These are phyloP conservation scores for Mergus octosetaceus DNA, from an alignment of 2,797 vertebrate genomes.

Conservation along the genomic window DNA sequence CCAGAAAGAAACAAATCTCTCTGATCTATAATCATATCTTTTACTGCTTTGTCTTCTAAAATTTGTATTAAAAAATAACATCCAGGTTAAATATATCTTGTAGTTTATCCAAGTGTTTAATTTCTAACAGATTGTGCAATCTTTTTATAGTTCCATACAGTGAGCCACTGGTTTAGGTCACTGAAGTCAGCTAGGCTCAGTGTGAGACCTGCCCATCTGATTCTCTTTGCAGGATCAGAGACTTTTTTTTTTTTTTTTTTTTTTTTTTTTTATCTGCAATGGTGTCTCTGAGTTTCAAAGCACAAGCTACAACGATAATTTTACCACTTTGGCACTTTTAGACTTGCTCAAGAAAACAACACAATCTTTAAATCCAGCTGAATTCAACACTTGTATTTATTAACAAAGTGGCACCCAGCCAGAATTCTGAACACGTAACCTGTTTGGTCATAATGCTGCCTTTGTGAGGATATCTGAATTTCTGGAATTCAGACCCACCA, in stretches of 20 bases:
- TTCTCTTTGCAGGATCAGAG: neutral
- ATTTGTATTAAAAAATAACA: neutral
- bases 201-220: conserved; percentile 12
- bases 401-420: conserved; percentile 58
- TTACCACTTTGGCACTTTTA: conserved; percentile 53
- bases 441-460: conserved; percentile 27
- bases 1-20: neutral
- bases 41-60: neutral
- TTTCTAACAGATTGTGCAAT: neutral
- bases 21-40: neutral
- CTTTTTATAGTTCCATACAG: neutral
- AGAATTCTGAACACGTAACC: conserved; percentile 16
- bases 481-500: conserved; percentile 42
- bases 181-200: conserved; percentile 8
- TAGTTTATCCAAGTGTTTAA: neutral
- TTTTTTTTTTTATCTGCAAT: neutral
- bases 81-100: neutral
- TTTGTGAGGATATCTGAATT: conserved; percentile 24
- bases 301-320: neutral
- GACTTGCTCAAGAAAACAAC: conserved; percentile 69
- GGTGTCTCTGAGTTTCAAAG: neutral
- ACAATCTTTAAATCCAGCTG: conserved; percentile 66
- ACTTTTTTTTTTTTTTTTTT: neutral
- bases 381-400: conserved; percentile 69
- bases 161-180: neutral